Base-by-base conservation (phyloP, 2,888 invertebrate genomes). In the Pharmacophagus antenor region DNA sequence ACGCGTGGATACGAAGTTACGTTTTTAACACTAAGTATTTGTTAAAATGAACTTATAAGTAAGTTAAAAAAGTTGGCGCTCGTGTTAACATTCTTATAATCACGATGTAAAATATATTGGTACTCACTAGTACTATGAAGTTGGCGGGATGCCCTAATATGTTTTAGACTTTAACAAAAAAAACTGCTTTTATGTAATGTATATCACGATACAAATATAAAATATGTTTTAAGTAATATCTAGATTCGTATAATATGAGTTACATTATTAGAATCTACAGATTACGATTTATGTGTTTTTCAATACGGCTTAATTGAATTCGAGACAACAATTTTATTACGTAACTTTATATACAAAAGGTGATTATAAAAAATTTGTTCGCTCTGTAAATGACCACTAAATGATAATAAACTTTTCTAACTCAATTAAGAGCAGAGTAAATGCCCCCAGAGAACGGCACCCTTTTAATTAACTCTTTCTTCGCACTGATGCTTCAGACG, bases 401-500 rank as follows among this genome's bases (percentile, higher is more conserved):
- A 31, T 27, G 47, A 47, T 46, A 55, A 56, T 54, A 48, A 48
- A 57, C 12, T 57, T 57, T 57, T 57, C 50, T 25, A 44, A 51
- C 50, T 57, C 50, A 50, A 50, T 57, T 57, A 57, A 22, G 57
- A 44, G 27, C 50, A n/a, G 27, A 0, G 50, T 12, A 57, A 50
- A 51, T 57, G 49, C 49, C 42, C 27, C 42, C 23, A 44, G 44
- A 23, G 37, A 27, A 27, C 27, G 20, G 50, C n/a, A 20, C 42
- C 22, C n/a, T 51, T 57, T 46, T 51, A 57, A 57, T 57, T 42
- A 51, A 51, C 57, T 57, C 49, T 56, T 56, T 57, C 18, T 44
- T 25, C 51, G 22, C 57, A 44, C 44, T 51, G 21, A 46, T 51
- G 31, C 57, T 27, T 1, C 51, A 57, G 57, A 56, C 56, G 25